Evolutionary conservation across 1,140 invertebrate genomes (phyloP).

Genomic region (Camponotus pennsylvanicus): DNA sequence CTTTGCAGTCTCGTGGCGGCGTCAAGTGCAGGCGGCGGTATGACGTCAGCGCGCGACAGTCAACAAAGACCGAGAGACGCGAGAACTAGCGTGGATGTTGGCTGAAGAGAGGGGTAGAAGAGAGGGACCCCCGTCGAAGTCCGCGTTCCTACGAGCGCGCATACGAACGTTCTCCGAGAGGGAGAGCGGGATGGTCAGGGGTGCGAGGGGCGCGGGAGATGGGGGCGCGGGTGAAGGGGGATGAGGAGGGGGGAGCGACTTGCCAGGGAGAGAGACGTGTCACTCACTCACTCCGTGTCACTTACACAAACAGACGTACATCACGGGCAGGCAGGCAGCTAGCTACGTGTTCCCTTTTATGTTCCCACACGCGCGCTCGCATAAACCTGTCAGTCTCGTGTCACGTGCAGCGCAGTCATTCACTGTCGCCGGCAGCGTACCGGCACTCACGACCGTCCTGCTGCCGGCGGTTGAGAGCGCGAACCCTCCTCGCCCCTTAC

Average conservation of each 20-base stretch:
- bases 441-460: conserved; percentile 78
- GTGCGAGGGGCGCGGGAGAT: conserved; percentile 35
- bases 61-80: conserved; percentile 75
- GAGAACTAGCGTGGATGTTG: conserved; percentile 56
- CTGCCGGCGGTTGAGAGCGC: conserved; percentile 70
- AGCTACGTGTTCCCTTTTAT: conserved; percentile 85
- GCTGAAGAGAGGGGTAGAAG: conserved; percentile 64
- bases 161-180: not conserved
- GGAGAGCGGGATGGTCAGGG: conserved; percentile 53
- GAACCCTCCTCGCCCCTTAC: conserved; percentile 40
- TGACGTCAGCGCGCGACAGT: conserved; percentile 80
- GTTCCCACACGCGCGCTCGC: conserved; percentile 85
- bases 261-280: conserved; percentile 77
- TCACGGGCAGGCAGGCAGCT: conserved; percentile 82
- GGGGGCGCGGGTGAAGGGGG: conserved; percentile 41
- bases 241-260: conserved; percentile 52
- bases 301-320: conserved; percentile 87
- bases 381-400: conserved; percentile 87
- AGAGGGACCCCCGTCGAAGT: conserved; percentile 55
- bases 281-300: conserved; percentile 85
- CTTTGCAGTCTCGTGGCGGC: conserved; percentile 70
- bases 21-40: conserved; percentile 79
- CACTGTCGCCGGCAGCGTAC: conserved; percentile 84
- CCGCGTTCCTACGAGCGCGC: conserved; percentile 8
- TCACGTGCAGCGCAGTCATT: conserved; percentile 86